Base-by-base conservation (phyloP, 2,888 invertebrate genomes). In the Chouioia cunea region DNA sequence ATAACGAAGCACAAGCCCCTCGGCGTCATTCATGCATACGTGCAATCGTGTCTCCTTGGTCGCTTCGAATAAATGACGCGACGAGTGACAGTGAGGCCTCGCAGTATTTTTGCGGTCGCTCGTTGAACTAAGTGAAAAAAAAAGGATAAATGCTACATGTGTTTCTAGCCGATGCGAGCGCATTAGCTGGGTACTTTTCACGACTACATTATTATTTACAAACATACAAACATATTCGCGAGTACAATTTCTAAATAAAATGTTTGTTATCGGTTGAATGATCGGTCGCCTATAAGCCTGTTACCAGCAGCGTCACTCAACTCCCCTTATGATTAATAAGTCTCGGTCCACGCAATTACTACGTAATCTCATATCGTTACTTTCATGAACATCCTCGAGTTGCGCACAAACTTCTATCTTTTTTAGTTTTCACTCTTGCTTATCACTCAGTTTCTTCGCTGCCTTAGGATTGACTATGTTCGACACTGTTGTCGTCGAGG, bases 381-480 rank as follows among this genome's bases (percentile, higher is more conserved):
- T 36, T 36, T 36, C 36, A 36, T 36, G 36, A 27, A 64, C 46
- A 44, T 72, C 44, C 57, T 36, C 6, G 12, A 1, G 36, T 36
- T 36, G 36, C 36, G 36, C 36, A 1, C 12, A 10, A 36, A 36
- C 36, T 50, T 54, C 44, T 71, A 44, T 72, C 67, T 59, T 58
- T 65, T 52, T 56, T 50, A n/a, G n/a, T n/a, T n/a, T 18, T 56
- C 36, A 15, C 71, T 59, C 22, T 63, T 18, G 52, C 10, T 62
- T 47, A 8, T 46, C 20, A n/a, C 44, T 46, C 16, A n/a, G 15
- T 58, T 22, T 1, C 14, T 47, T 16, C 6, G 10, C 43, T 56
- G 18, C 47, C 47, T 64, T 47, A 27, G 46, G 56, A 64, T 64
- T 64, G 47, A 64, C 64, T 64, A 64, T 48, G 43, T 65, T 48